Evolutionary conservation across 2,113 vertebrate species (phyloP), one percentile per base, ranked within the genome.

Genomic region (Mesembrinibis cayennensis): DNA sequence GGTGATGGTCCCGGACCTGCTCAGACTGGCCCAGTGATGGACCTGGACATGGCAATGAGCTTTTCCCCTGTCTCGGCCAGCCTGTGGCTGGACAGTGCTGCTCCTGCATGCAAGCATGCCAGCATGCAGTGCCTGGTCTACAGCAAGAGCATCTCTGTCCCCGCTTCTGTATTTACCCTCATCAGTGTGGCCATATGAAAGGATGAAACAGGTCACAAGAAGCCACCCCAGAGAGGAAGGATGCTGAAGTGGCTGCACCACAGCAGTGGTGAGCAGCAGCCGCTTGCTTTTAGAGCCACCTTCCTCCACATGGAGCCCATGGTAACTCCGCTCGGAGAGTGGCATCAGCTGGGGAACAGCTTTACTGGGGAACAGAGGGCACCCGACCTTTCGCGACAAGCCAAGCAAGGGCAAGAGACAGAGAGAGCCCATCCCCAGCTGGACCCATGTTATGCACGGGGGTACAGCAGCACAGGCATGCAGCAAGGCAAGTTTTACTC

Each of bases 371-470:
- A 59, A 61, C 0, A 2, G 62, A 76, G 16, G 30, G 22, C 2
- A 2, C 53, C 40, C 0, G 1, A 11, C 27, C 62, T 36, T 42
- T 42, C 2, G 1, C 0, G 5, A 47, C 34, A 32, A 73, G 38
- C 45, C 52, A 38, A 5, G 29, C 23, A 34, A 67, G 61, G n/a
- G 40, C 4, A 74, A 30, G 69, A 40, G 40, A 47, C 45, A 61
- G 47, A 38, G 52, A 6, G 32, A 32, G 15, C 36, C 36, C 1
- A 0, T 40, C 47, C 69, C 53, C 69, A 53, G 40, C 11, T 9
- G 27, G 32, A 47, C 8, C 34, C 61, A 11, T 2, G 23, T 34
- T 22, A 13, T 2, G 14, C 73, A 36, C 1, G 1, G 52, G 34
- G 59, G 16, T 66, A 23, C 3, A 1, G 26, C 34, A 30, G 56